These are phyloP conservation scores for Melolontha melolontha DNA, from an alignment of 2,888 invertebrate genomes.

Conservation along the genomic window DNA sequence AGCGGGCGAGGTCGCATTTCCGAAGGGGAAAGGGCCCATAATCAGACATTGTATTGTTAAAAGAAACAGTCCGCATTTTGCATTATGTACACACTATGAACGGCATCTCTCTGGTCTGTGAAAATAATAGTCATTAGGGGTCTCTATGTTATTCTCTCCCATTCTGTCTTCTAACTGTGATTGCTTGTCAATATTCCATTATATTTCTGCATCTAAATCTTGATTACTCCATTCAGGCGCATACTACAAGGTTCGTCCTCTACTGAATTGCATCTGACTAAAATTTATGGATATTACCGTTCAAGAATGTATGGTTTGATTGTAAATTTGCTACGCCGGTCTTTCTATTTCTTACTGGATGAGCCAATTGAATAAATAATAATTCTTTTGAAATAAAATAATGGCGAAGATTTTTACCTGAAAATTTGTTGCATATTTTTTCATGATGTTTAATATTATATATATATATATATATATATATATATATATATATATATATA, in stretches of 20 bases:
- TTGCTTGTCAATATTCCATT: slow-evolving; percentile 45
- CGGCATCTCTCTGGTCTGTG: slow-evolving; percentile 16
- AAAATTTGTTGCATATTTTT: no score
- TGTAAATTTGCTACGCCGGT: slow-evolving; percentile 30
- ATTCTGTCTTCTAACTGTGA: slow-evolving; percentile 38
- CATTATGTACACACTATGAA: no score
- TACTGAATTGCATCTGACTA: neutral
- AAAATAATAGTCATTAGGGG: slow-evolving; percentile 47
- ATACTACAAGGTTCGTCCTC: slow-evolving; percentile 11
- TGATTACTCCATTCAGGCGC: slow-evolving; percentile 43
- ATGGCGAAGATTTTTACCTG: neutral
- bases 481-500: no score
- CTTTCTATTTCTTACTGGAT: slow-evolving; percentile 11
- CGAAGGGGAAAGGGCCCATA: slow-evolving; percentile 38
- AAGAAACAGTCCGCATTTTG: slow-evolving; percentile 24
- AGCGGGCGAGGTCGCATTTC: slow-evolving; percentile 18
- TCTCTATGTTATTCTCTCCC: neutral
- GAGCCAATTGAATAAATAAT: slow-evolving; percentile 33
- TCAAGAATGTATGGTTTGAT: slow-evolving; percentile 23
- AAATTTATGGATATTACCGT: slow-evolving; percentile 33
- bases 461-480: no score
- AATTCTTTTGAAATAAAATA: slow-evolving; percentile 25
- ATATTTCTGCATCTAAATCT: slow-evolving; percentile 44
- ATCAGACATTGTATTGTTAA: slow-evolving; percentile 43
- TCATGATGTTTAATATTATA: no score